Evolutionary conservation across 2,113 vertebrate species (phyloP).

Genomic region (Actenoides lindsayi): DNA sequence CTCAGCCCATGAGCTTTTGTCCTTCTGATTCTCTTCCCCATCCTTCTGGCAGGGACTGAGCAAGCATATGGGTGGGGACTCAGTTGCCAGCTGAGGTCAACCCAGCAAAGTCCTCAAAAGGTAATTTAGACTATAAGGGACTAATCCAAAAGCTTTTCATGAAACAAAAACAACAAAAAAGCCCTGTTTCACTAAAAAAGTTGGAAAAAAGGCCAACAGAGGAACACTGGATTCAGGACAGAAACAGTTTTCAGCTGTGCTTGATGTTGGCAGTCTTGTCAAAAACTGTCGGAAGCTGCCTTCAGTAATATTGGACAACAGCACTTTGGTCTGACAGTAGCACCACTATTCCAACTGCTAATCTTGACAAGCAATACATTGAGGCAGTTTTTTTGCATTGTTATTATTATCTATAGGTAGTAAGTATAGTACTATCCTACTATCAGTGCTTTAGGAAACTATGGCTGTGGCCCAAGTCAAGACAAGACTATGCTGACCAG

Average conservation of each 20-base stretch:
- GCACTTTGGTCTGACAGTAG: background rate
- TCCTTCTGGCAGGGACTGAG: background rate
- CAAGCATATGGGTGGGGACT: background rate
- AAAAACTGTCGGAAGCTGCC: background rate
- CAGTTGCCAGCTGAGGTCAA: background rate
- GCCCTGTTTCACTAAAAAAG: background rate
- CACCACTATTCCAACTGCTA: background rate
- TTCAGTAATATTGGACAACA: background rate
- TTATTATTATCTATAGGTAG: background rate
- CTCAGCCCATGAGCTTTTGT: background rate
- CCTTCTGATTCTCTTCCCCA: background rate
- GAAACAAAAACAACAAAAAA: fast-evolving
- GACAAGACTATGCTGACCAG: background rate
- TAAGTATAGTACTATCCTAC: background rate
- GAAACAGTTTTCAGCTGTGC: background rate
- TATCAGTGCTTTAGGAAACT: background rate
- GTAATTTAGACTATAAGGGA: fast-evolving
- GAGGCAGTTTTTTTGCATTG: background rate
- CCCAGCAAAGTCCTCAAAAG: background rate
- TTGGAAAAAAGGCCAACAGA: background rate
- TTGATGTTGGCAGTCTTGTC: background rate
- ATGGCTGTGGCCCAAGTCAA: background rate
- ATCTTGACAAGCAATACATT: background rate
- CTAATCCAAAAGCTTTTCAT: background rate
- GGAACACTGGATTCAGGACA: background rate